Evolutionary conservation across 2,888 invertebrate genomes (phyloP), one percentile per base, ranked within the genome.

Genomic region (Noctua pronuba): DNA sequence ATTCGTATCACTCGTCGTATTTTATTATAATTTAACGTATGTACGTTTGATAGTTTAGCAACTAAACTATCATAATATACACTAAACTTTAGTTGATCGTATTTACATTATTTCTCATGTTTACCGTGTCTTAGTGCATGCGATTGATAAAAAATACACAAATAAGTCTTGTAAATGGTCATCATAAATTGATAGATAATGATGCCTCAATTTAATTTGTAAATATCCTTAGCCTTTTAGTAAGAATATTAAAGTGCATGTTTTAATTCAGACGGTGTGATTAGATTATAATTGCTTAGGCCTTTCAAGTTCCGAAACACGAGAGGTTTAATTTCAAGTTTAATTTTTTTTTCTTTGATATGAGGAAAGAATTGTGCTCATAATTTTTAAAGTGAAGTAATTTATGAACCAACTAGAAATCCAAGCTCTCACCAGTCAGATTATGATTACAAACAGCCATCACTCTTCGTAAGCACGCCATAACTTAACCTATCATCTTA

Each of bases 401-500:
- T 82, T 67, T 76, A 82, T 79, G 44, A 21, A 58, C 5, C 21
- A 28, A 28, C 28, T 68, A 83, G 55, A 79, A 41, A 46, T 3
- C 79, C 46, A 7, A 68, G 70, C 55, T 78, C 79, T 67, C 71
- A 58, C 67, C 28, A 49, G 24, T 21, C 35, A 18, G 55, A 35
- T 62, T 67, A 74, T 41, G 71, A 75, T 65, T 41, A 65, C 65
- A 24, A 74, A 64, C 58, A 66, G 55, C 71, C 67, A 85, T 83
- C 83, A 76, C 38, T 83, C 82, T 70, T 77, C 64, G 31, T 68
- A 85, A 85, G 70, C 72, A 73, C 66, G 73, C 70, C 58, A 83
- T 82, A 72, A 83, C 70, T 86, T 75, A 84, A n/a, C 55, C 83
- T 73, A 75, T 84, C 69, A 64, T 68, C 77, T 71, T 66, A 82